These are phyloP conservation scores for Dendrolimus pini DNA, from an alignment of 2,888 invertebrate genomes.

Conservation along the genomic window DNA sequence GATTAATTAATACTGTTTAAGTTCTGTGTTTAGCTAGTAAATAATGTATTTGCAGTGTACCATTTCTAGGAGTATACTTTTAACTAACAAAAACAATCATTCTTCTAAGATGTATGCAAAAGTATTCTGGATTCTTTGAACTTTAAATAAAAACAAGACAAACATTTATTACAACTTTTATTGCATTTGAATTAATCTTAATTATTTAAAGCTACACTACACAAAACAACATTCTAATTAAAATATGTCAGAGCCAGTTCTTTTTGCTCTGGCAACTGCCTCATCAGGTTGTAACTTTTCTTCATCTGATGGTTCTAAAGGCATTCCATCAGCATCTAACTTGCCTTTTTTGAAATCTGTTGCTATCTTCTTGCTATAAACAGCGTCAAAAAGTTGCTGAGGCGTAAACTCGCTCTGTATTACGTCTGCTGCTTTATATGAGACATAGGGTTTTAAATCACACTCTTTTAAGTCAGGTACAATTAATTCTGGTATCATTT, in stretches of 20 bases:
- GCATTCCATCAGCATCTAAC: conserved; percentile 80
- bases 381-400: conserved; percentile 86
- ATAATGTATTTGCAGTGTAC: too few species aligned
- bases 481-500: conserved; percentile 94
- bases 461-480: conserved; percentile 93
- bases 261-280: conserved; percentile 81
- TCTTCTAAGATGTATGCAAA: too few species aligned
- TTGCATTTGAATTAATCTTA: conserved; percentile 21
- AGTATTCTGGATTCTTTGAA: too few species aligned
- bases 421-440: conserved; percentile 87
- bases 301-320: conserved; percentile 82
- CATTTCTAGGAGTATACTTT: too few species aligned
- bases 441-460: conserved; percentile 94
- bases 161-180: conserved; percentile 18
- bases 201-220: conserved; percentile 26
- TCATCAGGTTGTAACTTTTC: conserved; percentile 84
- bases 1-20: too few species aligned
- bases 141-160: too few species aligned
- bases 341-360: conserved; percentile 84
- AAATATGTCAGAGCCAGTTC: conserved; percentile 91
- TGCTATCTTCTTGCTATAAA: conserved; percentile 87
- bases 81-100: too few species aligned
- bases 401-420: conserved; percentile 89
- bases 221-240: conserved; percentile 23
- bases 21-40: too few species aligned